Conservation (phyloP, 2,888 invertebrate species). For the Nemapogon koenigi region DNA sequence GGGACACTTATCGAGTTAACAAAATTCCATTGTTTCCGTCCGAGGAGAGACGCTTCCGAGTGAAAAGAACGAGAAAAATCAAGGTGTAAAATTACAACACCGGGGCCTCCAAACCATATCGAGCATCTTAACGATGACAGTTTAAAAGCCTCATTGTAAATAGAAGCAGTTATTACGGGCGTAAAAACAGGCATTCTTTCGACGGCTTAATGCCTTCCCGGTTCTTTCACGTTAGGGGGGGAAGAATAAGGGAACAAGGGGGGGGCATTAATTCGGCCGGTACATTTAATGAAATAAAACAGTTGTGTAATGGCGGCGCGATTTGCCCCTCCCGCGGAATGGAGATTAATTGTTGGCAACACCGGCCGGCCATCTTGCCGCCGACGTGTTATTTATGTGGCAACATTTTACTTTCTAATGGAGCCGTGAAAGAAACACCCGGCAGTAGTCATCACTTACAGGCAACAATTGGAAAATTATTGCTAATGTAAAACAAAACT, state of each 20-base stretch:
- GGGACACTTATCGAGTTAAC: too few species aligned
- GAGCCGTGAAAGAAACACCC: conserved; percentile 2
- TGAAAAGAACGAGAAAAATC: too few species aligned
- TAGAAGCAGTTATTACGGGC: not conserved
- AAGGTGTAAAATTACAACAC: too few species aligned
- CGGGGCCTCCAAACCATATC: conserved; percentile 4
- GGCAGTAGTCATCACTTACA: too few species aligned
- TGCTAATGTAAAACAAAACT: too few species aligned
- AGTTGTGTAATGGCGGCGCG: conserved; percentile 48
- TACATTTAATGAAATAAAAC: conserved; percentile 61
- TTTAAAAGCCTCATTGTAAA: conserved; percentile 6
- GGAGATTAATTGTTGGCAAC: conserved; percentile 58
- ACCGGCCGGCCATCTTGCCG: conserved; percentile 48
- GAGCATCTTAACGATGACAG: conserved; percentile 9
- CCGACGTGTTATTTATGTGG: conserved; percentile 43
- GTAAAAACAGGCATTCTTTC: conserved; percentile 6
- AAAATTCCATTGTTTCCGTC: too few species aligned
- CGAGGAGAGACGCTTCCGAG: too few species aligned
- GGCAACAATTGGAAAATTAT: too few species aligned
- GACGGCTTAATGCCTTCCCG: conserved; percentile 20
- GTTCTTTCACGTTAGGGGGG: conserved; percentile 41
- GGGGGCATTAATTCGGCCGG: conserved; percentile 49
- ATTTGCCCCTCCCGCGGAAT: conserved; percentile 55
- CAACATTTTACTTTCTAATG: conserved; percentile 24
- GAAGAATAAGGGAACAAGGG: conserved; percentile 47